Conservation (phyloP, 2,888 invertebrate genomes). For the Octodonta nipae region DNA sequence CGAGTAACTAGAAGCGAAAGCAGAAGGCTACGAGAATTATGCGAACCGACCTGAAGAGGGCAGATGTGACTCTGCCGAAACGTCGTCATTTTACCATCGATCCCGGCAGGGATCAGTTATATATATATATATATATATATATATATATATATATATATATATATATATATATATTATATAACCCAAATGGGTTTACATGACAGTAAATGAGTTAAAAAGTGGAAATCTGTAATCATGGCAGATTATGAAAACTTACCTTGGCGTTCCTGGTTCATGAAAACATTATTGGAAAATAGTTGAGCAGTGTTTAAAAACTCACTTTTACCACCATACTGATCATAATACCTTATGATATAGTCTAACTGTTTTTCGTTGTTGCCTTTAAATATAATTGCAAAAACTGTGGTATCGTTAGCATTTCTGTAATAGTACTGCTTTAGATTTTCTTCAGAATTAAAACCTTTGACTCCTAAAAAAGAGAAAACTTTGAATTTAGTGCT, state of each 20-base stretch:
- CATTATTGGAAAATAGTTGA: too few relatives aligned
- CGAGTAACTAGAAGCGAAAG: too few relatives aligned
- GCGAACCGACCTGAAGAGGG: too few relatives aligned
- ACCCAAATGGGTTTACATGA: too few relatives aligned
- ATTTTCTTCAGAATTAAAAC: slow-evolving; percentile 21
- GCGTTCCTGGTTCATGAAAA: too few relatives aligned
- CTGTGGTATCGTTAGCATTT: slow-evolving; percentile 16
- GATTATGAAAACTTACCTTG: background rate
- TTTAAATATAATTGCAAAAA: slow-evolving; percentile 26
- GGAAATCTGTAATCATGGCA: too few relatives aligned
- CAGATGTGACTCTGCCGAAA: too few relatives aligned
- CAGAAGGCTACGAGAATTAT: too few relatives aligned
- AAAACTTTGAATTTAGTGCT: slow-evolving; percentile 4
- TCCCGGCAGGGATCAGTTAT: too few relatives aligned
- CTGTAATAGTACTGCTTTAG: slow-evolving; percentile 20
- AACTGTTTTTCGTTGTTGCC: slow-evolving; percentile 17
- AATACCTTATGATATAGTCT: slow-evolving; percentile 25
- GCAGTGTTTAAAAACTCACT: slow-evolving; percentile 16
- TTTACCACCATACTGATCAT: slow-evolving; percentile 18
- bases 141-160: background rate
- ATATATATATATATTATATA: background rate
- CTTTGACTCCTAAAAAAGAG: slow-evolving; percentile 20
- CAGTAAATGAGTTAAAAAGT: too few relatives aligned
- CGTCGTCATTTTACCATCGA: too few relatives aligned
- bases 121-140: background rate